Evolutionary conservation across 2,888 invertebrate species (phyloP).

Genomic region (Trachelus troglodyta): DNA sequence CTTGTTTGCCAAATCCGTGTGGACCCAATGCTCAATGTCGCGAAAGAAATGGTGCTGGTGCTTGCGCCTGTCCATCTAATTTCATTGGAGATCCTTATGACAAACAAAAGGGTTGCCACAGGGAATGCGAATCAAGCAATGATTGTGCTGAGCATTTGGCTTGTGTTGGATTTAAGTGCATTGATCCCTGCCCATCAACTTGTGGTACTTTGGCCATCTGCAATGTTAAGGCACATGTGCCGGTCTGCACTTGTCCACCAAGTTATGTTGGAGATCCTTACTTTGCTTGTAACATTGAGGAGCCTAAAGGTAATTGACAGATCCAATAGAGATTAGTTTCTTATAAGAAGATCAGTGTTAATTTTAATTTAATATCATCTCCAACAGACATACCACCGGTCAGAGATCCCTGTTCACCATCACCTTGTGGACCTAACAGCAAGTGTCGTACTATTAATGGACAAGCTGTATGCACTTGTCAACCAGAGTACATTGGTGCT

Average conservation of each 20-base stretch:
- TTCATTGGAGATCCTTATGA: constrained; percentile 88
- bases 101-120: constrained; percentile 73
- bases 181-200: constrained; percentile 86
- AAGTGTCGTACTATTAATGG: constrained; percentile 82
- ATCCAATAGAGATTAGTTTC: not conserved
- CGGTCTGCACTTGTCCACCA: constrained; percentile 79
- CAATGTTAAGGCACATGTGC: constrained; percentile 81
- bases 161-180: constrained; percentile 85
- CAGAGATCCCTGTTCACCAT: constrained; percentile 82
- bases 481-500: constrained; percentile 80
- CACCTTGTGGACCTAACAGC: constrained; percentile 90
- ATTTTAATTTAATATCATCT: constrained; percentile 8
- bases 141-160: constrained; percentile 80
- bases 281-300: constrained; percentile 66
- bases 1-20: constrained; percentile 86
- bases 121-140: constrained; percentile 83
- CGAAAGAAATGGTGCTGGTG: constrained; percentile 85
- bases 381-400: constrained; percentile 49
- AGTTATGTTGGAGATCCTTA: constrained; percentile 87
- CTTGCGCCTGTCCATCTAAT: constrained; percentile 83
- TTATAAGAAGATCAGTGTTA: not conserved
- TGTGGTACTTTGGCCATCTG: constrained; percentile 87
- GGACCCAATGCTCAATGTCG: constrained; percentile 87
- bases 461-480: constrained; percentile 87
- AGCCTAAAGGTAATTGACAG: constrained; percentile 34